Evolutionary conservation across 2,797 vertebrate species (phyloP).

Genomic region (Gila robusta): DNA sequence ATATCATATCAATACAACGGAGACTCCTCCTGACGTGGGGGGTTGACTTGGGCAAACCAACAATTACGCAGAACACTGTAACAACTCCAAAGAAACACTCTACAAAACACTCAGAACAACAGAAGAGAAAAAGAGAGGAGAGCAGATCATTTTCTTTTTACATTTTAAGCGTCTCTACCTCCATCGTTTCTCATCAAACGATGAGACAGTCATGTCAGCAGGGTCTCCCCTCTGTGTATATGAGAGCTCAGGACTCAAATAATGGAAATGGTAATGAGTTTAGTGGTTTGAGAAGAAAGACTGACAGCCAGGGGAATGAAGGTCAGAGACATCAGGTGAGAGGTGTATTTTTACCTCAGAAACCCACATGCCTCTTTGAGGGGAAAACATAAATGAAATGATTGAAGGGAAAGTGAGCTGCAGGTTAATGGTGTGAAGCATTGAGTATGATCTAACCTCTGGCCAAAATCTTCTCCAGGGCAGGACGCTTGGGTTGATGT

Average conservation of each 20-base stretch:
- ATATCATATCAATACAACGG: not conserved
- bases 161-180: not conserved
- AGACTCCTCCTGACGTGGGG: not conserved
- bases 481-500: not conserved
- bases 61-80: too few relatives aligned
- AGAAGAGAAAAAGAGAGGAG: not conserved
- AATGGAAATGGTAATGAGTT: conserved; percentile 48
- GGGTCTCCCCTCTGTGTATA: not conserved
- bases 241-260: not conserved
- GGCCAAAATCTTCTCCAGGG: not conserved
- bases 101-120: too few relatives aligned
- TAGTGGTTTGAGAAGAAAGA: conserved; percentile 38
- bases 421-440: conserved; percentile 18
- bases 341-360: conserved; percentile 11
- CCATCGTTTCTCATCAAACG: not conserved
- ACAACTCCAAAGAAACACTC: too few relatives aligned
- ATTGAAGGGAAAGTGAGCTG: conserved; percentile 25
- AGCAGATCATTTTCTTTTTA: not conserved
- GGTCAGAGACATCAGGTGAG: conserved; percentile 47
- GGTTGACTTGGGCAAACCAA: too few relatives aligned
- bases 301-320: conserved; percentile 48
- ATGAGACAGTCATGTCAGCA: not conserved
- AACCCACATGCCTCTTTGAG: conserved; percentile 13
- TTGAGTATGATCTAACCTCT: conserved; percentile 5
- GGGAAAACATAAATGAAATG: conserved; percentile 8